A percentile compares a stretch with the other conserved stretches of the same genome.
Conservation (phyloP, 2,888 invertebrate species). For the Deroplatys truncata region DNA sequence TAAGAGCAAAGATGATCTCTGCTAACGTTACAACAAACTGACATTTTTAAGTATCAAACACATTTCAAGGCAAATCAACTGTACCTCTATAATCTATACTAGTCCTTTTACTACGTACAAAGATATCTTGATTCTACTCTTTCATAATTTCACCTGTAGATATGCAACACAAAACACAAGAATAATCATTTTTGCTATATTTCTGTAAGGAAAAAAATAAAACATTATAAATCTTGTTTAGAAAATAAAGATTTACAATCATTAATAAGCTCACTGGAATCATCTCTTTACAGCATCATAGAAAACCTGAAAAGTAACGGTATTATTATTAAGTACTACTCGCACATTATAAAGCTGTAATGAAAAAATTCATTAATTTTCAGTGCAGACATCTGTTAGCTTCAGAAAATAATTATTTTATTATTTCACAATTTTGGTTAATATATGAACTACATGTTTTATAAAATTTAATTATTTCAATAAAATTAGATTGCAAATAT, state of each 20-base stretch:
- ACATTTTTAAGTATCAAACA: not conserved
- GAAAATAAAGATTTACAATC: not conserved
- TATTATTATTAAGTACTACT: not conserved
- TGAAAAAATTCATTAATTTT: no score
- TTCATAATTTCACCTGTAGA: not conserved
- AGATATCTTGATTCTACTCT: not conserved
- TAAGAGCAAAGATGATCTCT: not conserved
- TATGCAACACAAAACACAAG: not conserved
- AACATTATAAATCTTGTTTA: not conserved
- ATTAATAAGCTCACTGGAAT: not conserved
- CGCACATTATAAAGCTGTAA: no score
- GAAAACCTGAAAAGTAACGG: not conserved
- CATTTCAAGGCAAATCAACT: not conserved
- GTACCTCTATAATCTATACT: not conserved
- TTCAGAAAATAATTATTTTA: no score
- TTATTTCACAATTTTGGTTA: no score
- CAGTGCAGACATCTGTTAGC: no score
- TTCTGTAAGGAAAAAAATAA: not conserved
- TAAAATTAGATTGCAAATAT: no score
- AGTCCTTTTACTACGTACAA: not conserved
- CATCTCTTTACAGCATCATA: not conserved
- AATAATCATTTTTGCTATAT: not conserved
- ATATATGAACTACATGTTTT: no score
- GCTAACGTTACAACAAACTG: not conserved
- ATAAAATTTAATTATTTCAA: no score